Evolutionary conservation across 2,113 vertebrate species (phyloP), one percentile per base, ranked within the genome.

Genomic region (Chaetodon auriga): DNA sequence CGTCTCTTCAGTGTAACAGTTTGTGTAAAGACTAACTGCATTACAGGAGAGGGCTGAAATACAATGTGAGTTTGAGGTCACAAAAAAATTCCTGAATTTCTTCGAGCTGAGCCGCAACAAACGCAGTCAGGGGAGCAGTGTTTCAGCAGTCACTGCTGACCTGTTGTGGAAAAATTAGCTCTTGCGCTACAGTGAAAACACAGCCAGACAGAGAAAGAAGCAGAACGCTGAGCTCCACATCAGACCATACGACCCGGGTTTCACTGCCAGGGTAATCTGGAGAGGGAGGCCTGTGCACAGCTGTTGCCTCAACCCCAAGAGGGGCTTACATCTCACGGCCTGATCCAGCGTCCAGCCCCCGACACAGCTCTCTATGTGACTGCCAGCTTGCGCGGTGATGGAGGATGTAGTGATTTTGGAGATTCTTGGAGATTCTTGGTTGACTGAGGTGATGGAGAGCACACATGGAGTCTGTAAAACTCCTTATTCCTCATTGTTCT

Each of bases 271-370:
- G 75, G 71, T 64, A 49, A 85, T 90, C 80, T 90, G 85, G 87
- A 86, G 78, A 81, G 68, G 85, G 70, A 51, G 82, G 84, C 83
- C 78, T 66, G 83, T 80, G 70, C 80, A 92, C 94, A 95, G 92
- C 91, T 95, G 94, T 86, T 87, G 86, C 88, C 75, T 66, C 54
- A 73, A 71, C 82, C 89, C 71, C 87, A 30, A 23, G 75, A 87
- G 86, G 76, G 60, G 70, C 69, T 68, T 53, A 11, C 36, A 15
- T 66, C 79, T 87, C 79, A 72, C 38, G 46, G 65, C 76, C 77
- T 46, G 57, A 86, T 70, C 61, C 72, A 9, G 41, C 43, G 13
- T 68, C 84, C 78, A 90, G 78, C 68, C 68, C 72, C 55, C 61
- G 45, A 61, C 68, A 53, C 53, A 49, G 63, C 75, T 75, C 83